Conservation (phyloP, 1,140 invertebrate genomes). For the Brachionus paranguensis region DNA sequence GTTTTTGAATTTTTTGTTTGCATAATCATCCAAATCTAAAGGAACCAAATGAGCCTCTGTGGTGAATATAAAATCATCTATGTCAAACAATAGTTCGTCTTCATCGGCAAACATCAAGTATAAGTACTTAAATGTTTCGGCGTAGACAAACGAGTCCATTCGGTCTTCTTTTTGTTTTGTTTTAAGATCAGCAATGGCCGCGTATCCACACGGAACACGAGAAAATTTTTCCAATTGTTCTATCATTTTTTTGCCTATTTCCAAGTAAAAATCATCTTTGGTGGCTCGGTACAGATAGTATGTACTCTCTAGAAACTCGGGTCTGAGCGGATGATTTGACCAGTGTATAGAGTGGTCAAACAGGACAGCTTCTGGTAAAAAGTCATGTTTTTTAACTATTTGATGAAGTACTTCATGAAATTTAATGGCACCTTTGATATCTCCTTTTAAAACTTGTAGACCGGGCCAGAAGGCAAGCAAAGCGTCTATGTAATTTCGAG, state of each 20-base stretch:
- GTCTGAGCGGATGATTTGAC: conserved; percentile 90
- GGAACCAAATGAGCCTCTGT: conserved; percentile 94
- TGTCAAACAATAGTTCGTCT: conserved; percentile 74
- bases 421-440: conserved; percentile 90
- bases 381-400: conserved; percentile 86
- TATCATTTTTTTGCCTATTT: conserved; percentile 83
- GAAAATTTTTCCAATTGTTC: conserved; percentile 81
- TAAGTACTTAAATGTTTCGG: conserved; percentile 95
- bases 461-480: conserved; percentile 96
- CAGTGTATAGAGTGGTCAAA: conserved; percentile 74
- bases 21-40: neutral
- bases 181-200: conserved; percentile 88
- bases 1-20: neutral
- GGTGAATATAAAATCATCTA: conserved; percentile 94
- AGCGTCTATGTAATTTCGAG: conserved; percentile 94
- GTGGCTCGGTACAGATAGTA: conserved; percentile 93
- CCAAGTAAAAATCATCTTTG: conserved; percentile 85
- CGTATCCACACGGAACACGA: conserved; percentile 87
- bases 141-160: conserved; percentile 95
- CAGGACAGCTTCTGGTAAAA: conserved; percentile 74
- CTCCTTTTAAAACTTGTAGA: conserved; percentile 72
- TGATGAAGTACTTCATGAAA: conserved; percentile 83
- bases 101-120: conserved; percentile 86
- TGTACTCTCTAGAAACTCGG: conserved; percentile 95
- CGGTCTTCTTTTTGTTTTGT: conserved; percentile 82